A percentile compares a stretch with the other conserved stretches of the same genome.
Conservation (phyloP, 2,797 vertebrate genomes). For the Prionace glauca region DNA sequence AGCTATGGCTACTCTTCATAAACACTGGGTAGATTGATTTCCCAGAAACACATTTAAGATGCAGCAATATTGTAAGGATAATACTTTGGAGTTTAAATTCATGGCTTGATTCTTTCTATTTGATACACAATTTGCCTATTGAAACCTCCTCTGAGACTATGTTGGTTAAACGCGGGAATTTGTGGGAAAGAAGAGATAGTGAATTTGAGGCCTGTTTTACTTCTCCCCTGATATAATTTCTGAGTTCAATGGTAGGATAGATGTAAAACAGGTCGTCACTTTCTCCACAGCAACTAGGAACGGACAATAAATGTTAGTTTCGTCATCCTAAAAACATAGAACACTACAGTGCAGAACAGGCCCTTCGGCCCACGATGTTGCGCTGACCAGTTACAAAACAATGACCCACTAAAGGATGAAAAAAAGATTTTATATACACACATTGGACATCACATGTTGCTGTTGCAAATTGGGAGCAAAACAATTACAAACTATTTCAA, state of each 20-base stretch:
- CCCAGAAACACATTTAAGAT: background rate
- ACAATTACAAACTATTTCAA: background rate
- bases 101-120: background rate
- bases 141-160: background rate
- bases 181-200: background rate
- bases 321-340: no score
- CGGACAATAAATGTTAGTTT: background rate
- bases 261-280: background rate
- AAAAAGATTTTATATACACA: background rate
- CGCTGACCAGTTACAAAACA: no score
- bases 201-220: background rate
- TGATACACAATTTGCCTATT: background rate
- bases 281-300: background rate
- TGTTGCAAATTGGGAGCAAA: background rate
- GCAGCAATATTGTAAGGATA: background rate
- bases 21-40: background rate
- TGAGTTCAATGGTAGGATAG: background rate
- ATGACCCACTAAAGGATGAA: no score
- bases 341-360: no score
- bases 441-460: background rate
- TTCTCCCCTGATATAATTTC: background rate
- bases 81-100: background rate
- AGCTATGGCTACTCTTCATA: background rate
- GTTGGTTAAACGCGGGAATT: background rate
- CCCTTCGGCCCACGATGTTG: no score